phyloP scores from a whole-genome alignment of 2,888 invertebrate species.

The Chloroclysta siterata region DNA sequence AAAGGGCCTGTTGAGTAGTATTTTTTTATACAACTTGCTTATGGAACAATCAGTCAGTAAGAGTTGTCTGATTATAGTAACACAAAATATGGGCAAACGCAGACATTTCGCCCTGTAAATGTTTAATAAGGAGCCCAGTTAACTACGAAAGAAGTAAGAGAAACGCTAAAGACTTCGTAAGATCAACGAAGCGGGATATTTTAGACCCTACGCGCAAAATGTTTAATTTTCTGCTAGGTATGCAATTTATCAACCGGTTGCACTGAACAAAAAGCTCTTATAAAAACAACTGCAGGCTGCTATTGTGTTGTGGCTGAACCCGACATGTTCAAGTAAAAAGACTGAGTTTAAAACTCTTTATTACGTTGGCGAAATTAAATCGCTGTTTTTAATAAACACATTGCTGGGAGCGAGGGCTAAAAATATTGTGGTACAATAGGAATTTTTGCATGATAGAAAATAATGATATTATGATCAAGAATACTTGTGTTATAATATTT shows the following conservation, averaged over 20 bases:
- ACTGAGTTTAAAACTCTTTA: conserved; percentile 40
- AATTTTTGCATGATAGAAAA: background rate
- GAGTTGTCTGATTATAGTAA: too few species aligned
- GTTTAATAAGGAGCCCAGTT: too few species aligned
- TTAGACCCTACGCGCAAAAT: conserved; percentile 47
- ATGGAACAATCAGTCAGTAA: too few species aligned
- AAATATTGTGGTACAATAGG: background rate
- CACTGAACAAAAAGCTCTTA: conserved; percentile 47
- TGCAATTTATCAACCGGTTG: conserved; percentile 63
- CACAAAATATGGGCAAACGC: too few species aligned
- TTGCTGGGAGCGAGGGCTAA: conserved; percentile 1
- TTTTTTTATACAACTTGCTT: too few species aligned
- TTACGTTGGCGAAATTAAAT: conserved; percentile 40
- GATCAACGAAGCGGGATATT: conserved; percentile 32
- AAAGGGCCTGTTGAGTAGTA: too few species aligned
- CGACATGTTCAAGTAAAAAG: conserved; percentile 45
- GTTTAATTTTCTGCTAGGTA: conserved; percentile 63
- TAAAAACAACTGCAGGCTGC: conserved; percentile 37
- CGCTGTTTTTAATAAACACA: conserved; percentile 34
- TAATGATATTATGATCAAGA: background rate
- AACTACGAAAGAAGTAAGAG: background rate
- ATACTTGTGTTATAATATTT: too few species aligned
- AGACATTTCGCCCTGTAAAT: too few species aligned
- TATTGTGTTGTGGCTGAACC: conserved; percentile 40
- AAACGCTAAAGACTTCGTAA: background rate